phyloP scores from a whole-genome alignment of 2,113 vertebrate genomes.

The Halichoerus grypus region DNA sequence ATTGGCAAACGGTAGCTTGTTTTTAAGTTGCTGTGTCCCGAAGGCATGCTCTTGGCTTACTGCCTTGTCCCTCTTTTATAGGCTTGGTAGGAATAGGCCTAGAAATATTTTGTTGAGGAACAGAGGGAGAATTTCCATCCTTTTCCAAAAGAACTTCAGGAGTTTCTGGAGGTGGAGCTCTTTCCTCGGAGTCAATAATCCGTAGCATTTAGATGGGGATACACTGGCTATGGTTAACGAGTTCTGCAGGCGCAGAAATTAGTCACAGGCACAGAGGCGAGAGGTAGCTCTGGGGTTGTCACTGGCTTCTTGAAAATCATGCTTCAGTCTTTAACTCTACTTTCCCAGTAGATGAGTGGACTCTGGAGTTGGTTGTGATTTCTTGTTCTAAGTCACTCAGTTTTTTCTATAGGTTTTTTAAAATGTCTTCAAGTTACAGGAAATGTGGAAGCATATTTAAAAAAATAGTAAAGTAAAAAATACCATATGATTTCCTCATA shows the following conservation, averaged over 20 bases:
- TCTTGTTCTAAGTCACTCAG: background rate
- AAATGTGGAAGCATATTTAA: background rate
- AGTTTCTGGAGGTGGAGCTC: background rate
- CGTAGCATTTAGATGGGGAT: background rate
- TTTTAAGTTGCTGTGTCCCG: background rate
- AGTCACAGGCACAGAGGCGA: background rate
- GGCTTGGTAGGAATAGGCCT: background rate
- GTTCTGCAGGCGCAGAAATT: background rate
- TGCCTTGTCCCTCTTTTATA: background rate
- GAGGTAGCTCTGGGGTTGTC: background rate
- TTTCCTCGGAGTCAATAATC: background rate
- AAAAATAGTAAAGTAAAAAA: background rate
- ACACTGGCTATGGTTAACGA: background rate
- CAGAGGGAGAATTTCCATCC: background rate
- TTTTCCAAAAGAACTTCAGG: background rate
- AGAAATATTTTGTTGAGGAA: background rate
- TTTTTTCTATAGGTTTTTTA: constrained; percentile 7
- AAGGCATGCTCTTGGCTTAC: background rate
- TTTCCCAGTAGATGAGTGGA: background rate
- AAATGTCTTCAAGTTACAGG: background rate
- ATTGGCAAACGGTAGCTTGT: background rate
- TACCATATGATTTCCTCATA: background rate
- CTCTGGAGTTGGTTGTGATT: background rate
- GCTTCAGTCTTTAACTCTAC: background rate
- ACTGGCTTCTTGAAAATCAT: background rate